Conservation (phyloP, 2,888 invertebrate genomes). For the Eilema griseolum region DNA sequence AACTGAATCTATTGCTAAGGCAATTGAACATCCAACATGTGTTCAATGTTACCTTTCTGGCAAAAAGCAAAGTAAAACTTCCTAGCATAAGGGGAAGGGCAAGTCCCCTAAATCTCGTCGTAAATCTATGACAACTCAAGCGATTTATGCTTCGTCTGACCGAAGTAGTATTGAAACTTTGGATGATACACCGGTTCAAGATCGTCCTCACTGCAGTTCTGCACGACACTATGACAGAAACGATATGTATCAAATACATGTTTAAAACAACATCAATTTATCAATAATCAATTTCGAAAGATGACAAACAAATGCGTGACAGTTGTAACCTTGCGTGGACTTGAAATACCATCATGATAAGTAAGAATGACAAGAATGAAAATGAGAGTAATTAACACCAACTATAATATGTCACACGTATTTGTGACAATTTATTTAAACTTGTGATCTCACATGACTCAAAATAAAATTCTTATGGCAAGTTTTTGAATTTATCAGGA, state of each 20-base stretch:
- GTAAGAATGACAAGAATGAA: background rate
- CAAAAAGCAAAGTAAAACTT: slow-evolving; percentile 86
- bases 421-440: background rate
- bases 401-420: background rate
- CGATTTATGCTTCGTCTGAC: slow-evolving; percentile 76
- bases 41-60: slow-evolving; percentile 91
- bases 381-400: slow-evolving; percentile 14
- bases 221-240: slow-evolving; percentile 65
- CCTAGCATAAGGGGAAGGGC: slow-evolving; percentile 90
- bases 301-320: background rate
- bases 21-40: slow-evolving; percentile 90
- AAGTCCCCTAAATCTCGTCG: slow-evolving; percentile 87
- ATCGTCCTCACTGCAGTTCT: slow-evolving; percentile 74
- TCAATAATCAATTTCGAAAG: slow-evolving; percentile 1
- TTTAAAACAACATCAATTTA: slow-evolving; percentile 68
- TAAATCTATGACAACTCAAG: slow-evolving; percentile 72
- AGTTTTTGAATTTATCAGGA: slow-evolving; percentile 30
- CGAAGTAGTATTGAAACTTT: slow-evolving; percentile 82
- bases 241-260: slow-evolving; percentile 87
- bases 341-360: background rate
- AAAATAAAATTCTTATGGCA: slow-evolving; percentile 8
- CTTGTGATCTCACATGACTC: slow-evolving; percentile 8
- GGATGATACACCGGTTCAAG: slow-evolving; percentile 66
- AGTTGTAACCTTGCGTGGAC: slow-evolving; percentile 4
- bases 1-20: slow-evolving; percentile 84